Evolutionary conservation across 2,888 invertebrate species (phyloP), one percentile per base, ranked within the genome.

Genomic region (Gibbula magus): DNA sequence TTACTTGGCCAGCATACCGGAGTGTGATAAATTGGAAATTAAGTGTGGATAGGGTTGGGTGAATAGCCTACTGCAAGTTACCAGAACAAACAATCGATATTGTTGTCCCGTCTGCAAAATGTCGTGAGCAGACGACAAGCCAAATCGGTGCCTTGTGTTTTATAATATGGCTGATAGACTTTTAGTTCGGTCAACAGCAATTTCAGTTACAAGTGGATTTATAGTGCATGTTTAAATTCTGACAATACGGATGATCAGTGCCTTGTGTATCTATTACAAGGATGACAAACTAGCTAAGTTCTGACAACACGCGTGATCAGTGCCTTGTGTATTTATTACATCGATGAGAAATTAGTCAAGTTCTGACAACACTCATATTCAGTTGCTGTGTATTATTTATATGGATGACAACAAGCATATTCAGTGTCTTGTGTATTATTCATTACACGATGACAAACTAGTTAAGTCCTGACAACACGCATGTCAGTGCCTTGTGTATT

Each of bases 391-490:
- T 4, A 52, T 51, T 22, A n/a, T 4, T 22, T 52, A 77, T 66
- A 54, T 77, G 61, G 61, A 56, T 66, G 51, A 54, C 18, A 45
- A 45, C 45, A 45, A 45, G 13, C 35, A 35, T 35, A 35, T 35
- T n/a, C n/a, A n/a, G n/a, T n/a, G n/a, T n/a, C n/a, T n/a, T n/a
- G n/a, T n/a, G n/a, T n/a, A n/a, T n/a, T n/a, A n/a, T n/a, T n/a
- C n/a, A n/a, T n/a, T n/a, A n/a, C n/a, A n/a, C n/a, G n/a, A 5
- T 35, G 35, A 35, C 35, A 67, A 66, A 39, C 54, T 56, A 35
- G 77, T 56, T 8, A 51, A 76, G 29, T 83, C 87, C 61, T 79
- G 83, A 13, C n/a, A n/a, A n/a, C n/a, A n/a, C n/a, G n/a, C n/a
- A n/a, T n/a, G n/a, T n/a, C n/a, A 45, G 45, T 45, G 45, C 45